Evolutionary conservation across 30 jellyfish, hydroid and myxozoan genomes (phyloP).

Genomic region (Sanderia malayensis): DNA sequence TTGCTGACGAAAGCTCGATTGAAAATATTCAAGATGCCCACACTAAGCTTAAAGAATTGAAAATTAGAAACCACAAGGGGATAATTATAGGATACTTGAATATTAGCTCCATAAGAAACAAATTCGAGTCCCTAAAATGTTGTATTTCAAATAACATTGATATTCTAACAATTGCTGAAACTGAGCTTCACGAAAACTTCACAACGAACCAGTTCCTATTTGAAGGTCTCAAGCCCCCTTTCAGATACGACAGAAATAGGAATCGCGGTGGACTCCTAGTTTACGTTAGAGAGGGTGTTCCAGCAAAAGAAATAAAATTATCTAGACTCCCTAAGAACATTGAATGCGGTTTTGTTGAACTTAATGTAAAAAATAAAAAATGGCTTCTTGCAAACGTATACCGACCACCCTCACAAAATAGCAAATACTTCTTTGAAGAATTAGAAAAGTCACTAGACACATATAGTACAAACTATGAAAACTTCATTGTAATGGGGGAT

Average conservation of each 20-base stretch:
- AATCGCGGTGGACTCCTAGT: constrained; percentile 22
- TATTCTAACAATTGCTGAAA: neutral
- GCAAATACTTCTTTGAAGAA: constrained; percentile 41
- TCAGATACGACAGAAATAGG: constrained; percentile 16
- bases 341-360: constrained; percentile 25
- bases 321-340: constrained; percentile 5
- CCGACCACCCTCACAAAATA: constrained; percentile 35
- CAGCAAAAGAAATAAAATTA: constrained; percentile 26
- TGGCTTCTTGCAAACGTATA: constrained; percentile 42
- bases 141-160: neutral
- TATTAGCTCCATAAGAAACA: neutral
- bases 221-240: constrained; percentile 31
- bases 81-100: constrained; percentile 23
- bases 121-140: neutral
- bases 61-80: constrained; percentile 30
- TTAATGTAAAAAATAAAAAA: constrained; percentile 35
- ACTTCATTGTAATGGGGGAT: constrained; percentile 24
- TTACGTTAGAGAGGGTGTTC: constrained; percentile 30
- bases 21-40: constrained; percentile 26
- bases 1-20: constrained; percentile 25
- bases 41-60: constrained; percentile 35
- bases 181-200: neutral
- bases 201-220: constrained; percentile 17
- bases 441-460: constrained; percentile 36
- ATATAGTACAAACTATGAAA: constrained; percentile 35